phyloP scores from a whole-genome alignment of 2,113 vertebrate species.

The Halcyon senegalensis region DNA sequence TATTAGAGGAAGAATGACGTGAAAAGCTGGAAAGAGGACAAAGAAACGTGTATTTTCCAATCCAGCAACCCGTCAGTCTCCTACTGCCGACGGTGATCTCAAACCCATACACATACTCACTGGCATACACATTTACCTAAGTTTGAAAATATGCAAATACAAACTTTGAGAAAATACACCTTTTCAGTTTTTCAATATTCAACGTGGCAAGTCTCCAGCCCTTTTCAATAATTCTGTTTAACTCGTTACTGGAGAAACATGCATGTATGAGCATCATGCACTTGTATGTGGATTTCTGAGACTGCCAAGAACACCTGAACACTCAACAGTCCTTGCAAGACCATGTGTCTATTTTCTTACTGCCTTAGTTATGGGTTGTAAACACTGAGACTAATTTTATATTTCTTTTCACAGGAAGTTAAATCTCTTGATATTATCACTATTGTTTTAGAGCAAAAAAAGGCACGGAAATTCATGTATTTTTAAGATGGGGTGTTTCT shows the following conservation, averaged over 20 bases:
- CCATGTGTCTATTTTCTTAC: not conserved
- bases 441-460: not conserved
- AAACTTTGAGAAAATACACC: slow-evolving; percentile 16
- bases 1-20: not conserved
- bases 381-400: not conserved
- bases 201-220: not conserved
- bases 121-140: not conserved
- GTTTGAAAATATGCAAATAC: slow-evolving; percentile 25
- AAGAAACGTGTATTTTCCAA: not conserved
- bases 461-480: not conserved
- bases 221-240: not conserved
- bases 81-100: not conserved
- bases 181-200: slow-evolving; percentile 23
- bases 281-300: not conserved
- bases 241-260: not conserved
- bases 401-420: not conserved
- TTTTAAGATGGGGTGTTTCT: not conserved
- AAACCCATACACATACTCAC: not conserved
- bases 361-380: not conserved
- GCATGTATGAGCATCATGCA: not conserved
- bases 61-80: not conserved
- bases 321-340: not conserved
- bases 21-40: not conserved
- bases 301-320: not conserved
- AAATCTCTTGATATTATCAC: not conserved